These are phyloP conservation scores for Tiliqua scincoides DNA, from an alignment of 2,113 vertebrate species.

Conservation along the genomic window DNA sequence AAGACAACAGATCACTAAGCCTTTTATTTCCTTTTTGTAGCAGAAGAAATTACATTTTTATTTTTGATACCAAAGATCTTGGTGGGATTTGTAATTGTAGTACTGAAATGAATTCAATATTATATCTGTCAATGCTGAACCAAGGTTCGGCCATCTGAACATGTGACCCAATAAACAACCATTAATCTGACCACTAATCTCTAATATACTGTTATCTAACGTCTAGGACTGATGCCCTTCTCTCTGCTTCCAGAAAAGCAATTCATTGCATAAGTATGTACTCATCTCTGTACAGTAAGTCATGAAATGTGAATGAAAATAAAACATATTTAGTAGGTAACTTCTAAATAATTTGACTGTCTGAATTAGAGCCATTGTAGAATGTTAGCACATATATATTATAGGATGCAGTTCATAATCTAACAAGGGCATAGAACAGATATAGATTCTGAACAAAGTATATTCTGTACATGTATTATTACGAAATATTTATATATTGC, in stretches of 20 bases:
- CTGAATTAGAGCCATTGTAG: constrained; percentile 17
- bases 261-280: constrained; percentile 14
- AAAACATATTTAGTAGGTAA: constrained; percentile 26
- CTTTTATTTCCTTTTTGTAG: constrained; percentile 12
- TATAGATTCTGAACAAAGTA: too few relatives aligned
- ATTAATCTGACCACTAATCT: constrained; percentile 35
- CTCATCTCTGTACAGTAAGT: constrained; percentile 23
- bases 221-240: background rate
- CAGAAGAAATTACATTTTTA: background rate
- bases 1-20: background rate
- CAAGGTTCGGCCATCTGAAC: background rate
- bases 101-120: background rate
- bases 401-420: too few relatives aligned
- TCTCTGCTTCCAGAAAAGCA: constrained; percentile 31
- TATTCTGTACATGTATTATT: too few relatives aligned
- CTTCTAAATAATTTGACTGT: constrained; percentile 12
- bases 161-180: constrained; percentile 39
- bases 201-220: constrained; percentile 6
- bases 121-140: background rate
- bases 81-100: constrained; percentile 16
- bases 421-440: too few relatives aligned
- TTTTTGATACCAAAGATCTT: background rate
- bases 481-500: too few relatives aligned
- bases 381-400: constrained; percentile 21
- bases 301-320: constrained; percentile 26